phyloP scores from a whole-genome alignment of 2,113 vertebrate species.

The Siniperca knerii region DNA sequence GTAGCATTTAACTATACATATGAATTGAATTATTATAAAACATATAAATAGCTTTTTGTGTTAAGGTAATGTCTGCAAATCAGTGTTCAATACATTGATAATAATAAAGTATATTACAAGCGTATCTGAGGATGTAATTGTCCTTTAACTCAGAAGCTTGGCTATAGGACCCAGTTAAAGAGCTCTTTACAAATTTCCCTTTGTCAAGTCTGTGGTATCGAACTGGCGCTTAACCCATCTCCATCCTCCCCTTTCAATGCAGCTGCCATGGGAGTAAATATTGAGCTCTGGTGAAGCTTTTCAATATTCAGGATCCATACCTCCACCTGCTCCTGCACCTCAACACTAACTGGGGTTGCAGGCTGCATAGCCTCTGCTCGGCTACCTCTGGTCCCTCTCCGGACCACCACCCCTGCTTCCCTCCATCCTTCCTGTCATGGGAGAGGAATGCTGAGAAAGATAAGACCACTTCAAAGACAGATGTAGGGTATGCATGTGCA shows the following conservation, averaged over 20 bases:
- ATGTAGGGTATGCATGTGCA: neutral
- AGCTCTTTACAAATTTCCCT: conserved; percentile 25
- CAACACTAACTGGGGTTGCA: conserved; percentile 29
- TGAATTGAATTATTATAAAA: neutral
- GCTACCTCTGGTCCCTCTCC: conserved; percentile 46
- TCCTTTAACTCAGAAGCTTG: conserved; percentile 7
- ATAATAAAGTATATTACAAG: neutral
- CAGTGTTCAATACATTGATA: neutral
- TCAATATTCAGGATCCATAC: conserved; percentile 74
- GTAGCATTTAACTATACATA: neutral
- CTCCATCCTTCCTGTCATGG: conserved; percentile 62
- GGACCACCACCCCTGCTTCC: conserved; percentile 47
- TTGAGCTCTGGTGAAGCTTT: conserved; percentile 56
- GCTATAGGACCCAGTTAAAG: conserved; percentile 21
- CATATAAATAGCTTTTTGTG: neutral
- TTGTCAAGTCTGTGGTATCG: conserved; percentile 45
- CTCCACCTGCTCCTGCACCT: conserved; percentile 67
- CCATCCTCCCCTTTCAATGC: conserved; percentile 36
- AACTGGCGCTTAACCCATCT: conserved; percentile 57
- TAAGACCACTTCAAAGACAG: conserved; percentile 78
- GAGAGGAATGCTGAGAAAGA: conserved; percentile 77
- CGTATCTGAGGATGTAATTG: neutral
- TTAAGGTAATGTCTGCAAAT: neutral
- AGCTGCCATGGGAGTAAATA: conserved; percentile 65
- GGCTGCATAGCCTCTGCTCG: conserved; percentile 22